phyloP scores from a whole-genome alignment of 2,797 vertebrate species.

The Bucorvus abyssinicus region DNA sequence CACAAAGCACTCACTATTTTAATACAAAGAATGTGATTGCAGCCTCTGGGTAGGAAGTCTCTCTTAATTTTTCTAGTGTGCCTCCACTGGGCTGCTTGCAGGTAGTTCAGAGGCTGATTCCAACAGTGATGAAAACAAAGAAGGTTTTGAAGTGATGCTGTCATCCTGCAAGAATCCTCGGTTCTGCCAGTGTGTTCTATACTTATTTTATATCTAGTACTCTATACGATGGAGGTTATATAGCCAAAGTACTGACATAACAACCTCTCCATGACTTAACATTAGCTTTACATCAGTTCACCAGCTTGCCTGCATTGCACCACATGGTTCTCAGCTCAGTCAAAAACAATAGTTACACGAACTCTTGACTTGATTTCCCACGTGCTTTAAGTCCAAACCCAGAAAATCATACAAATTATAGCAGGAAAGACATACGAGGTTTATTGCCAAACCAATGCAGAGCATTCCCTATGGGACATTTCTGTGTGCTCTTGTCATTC shows the following conservation, averaged over 20 bases:
- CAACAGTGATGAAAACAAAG: neutral
- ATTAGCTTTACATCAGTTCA: neutral
- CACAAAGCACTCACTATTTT: neutral
- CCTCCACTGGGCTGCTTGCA: neutral
- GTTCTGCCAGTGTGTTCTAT: neutral
- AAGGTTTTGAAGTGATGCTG: neutral
- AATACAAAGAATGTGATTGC: neutral
- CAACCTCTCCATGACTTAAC: neutral
- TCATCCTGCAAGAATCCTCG: neutral
- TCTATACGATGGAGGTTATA: neutral
- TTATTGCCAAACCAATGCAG: conserved; percentile 13
- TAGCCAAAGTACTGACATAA: neutral
- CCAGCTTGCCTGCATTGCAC: neutral
- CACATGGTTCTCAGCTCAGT: neutral
- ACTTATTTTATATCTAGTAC: neutral
- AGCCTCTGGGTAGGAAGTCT: neutral
- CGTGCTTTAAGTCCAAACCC: neutral
- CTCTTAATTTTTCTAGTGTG: neutral
- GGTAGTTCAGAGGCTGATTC: accelerated
- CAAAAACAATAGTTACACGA: neutral
- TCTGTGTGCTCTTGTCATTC: neutral
- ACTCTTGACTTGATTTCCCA: neutral
- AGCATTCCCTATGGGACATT: neutral
- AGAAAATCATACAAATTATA: conserved; percentile 36
- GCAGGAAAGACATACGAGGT: neutral